These are phyloP conservation scores for Brachionus manjavacas DNA, from an alignment of 1,140 invertebrate genomes.

Conservation along the genomic window DNA sequence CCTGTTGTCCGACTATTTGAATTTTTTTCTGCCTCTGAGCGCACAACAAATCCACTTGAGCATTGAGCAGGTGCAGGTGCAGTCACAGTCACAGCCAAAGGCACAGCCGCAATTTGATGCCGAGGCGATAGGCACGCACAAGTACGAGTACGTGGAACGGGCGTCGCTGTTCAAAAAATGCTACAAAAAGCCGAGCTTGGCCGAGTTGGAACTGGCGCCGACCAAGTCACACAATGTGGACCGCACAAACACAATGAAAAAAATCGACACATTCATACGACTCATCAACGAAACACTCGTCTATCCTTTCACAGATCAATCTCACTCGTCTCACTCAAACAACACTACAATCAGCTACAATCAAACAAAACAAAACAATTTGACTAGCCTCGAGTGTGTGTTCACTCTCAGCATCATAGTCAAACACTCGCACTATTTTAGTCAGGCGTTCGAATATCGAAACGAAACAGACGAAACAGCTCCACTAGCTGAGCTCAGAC, in stretches of 20 bases:
- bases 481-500: not conserved
- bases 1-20: conserved; percentile 1
- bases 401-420: conserved; percentile 16
- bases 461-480: not conserved
- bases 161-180: not conserved
- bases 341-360: not conserved
- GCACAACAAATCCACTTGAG: not conserved
- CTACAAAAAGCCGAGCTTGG: not conserved
- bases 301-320: not conserved
- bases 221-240: not conserved
- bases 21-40: not conserved
- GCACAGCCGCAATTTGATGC: not conserved
- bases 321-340: not conserved
- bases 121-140: not conserved
- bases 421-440: conserved; percentile 17
- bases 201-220: not conserved
- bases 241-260: not conserved
- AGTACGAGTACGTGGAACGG: not conserved
- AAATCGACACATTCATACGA: not conserved
- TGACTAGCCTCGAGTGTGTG: not conserved
- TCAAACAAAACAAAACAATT: not conserved
- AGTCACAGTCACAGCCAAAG: not conserved
- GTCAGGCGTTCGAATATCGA: not conserved
- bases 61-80: not conserved
- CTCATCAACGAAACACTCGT: conserved; percentile 21